Evolutionary conservation across 2,888 invertebrate genomes (phyloP), one percentile per base, ranked within the genome.

Genomic region (Conistra vaccinii): DNA sequence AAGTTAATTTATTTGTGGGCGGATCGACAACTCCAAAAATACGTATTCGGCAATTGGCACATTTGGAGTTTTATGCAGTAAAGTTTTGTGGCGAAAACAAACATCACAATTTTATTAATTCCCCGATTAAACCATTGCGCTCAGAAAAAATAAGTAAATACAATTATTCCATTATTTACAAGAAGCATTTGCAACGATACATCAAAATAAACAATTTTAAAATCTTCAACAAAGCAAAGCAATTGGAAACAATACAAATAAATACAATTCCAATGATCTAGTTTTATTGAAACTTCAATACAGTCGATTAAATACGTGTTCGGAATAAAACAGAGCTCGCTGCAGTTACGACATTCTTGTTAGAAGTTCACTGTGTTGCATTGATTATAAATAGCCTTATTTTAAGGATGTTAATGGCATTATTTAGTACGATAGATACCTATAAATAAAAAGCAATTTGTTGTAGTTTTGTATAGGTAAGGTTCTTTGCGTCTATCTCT

Each of bases 221-320:
- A 48, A 26, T 32, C n/a, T 69, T 17, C 10, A 45, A 35, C 12
- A 23, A 45, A 57, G 32, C 26, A 53, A 60, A 66, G 35, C 51
- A 32, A 61, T 53, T 26, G 42, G n/a, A 39, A 58, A 42, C 29
- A 12, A 17, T 29, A 48, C 39, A 67, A 53, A 45, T 58, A 69
- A 53, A 60, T 39, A 69, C 51, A 63, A 45, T 39, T 32, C 14
- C 32, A 58, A 42, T 58, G 48, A 62, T 78, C 23, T 51, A 20
- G 60, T 63, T 5, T 23, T 45, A 78, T 69, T 69, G 77, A 63
- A 63, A 58, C 70, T 51, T n/a, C 20, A 17, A 20, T 35, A 51
- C 10, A 29, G 32, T 29, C 51, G 26, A 69, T 69, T 23, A n/a
- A 12, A 42, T 14, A 78, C 78, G 77, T 77, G 78, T 35, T 20